Base-by-base conservation (phyloP, 2,888 invertebrate species). In the Drosophila flavopinicola region DNA sequence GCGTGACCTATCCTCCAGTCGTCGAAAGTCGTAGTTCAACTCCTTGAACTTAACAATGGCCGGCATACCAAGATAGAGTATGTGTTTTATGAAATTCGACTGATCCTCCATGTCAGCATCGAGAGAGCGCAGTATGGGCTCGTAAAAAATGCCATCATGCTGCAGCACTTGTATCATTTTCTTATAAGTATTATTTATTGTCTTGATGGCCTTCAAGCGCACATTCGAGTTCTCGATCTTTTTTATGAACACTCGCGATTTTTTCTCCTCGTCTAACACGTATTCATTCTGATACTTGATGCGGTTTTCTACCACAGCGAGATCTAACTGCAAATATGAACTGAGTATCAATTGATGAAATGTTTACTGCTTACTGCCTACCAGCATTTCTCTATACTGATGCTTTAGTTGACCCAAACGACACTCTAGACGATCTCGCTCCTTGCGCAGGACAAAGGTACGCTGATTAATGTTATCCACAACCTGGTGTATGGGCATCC, bases 401-500 rank as follows among this genome's bases (percentile, higher is more conserved):
- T 61, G 37, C 25, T 86, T 85, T 1, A 89, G 56, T 25, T 87
- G 79, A 15, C 80, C 67, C 24, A 89, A 73, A 2, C 79, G 83
- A 69, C 78, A 76, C n/a, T 64, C 67, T 9, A 91, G 66, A 9
- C 88, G 89, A 86, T 91, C 91, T 1, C 85, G 78, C 53, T 91
- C 90, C 59, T 91, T 91, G 6, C 90, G 86, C 74, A 89, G 67
- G 1, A 89, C 82, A 84, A 91, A 91, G 4, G 91, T 90, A 1
- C 89, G 85, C 57, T 91, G 90, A 75, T 90, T 89, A 6, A 91
- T 90, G 30, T 90, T 90, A 23, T 91, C 90, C 13, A 85, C 84
- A 7, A 91, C 89, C 59, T 87, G 27, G 29, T 89, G 75, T 13
- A 89, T 78, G 25, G 91, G 90, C 90, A 91, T 90, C 15, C 83